Conservation (phyloP, 2,888 invertebrate genomes). For the Oxycera nigricornis region DNA sequence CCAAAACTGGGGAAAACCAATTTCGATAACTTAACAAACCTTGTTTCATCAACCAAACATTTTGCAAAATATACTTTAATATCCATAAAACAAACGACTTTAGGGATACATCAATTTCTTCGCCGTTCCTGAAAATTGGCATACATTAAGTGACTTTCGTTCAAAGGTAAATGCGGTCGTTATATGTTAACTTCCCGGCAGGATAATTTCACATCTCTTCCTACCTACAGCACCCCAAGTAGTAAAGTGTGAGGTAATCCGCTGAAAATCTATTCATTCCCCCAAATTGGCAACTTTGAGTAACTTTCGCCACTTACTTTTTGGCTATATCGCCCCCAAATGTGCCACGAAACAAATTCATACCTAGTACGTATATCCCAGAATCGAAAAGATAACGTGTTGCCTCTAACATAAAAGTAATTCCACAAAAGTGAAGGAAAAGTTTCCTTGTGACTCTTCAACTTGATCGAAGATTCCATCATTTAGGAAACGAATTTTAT, state of each 20-base stretch:
- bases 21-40: too few species aligned
- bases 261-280: constrained; percentile 39
- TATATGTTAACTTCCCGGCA: not conserved
- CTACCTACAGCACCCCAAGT: too few species aligned
- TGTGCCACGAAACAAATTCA: constrained; percentile 40
- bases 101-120: constrained; percentile 23
- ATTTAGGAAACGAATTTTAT: constrained; percentile 20
- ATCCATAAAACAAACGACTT: too few species aligned
- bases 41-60: too few species aligned
- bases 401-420: not conserved
- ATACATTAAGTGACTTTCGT: constrained; percentile 28
- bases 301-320: constrained; percentile 35
- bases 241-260: constrained; percentile 35
- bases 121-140: constrained; percentile 4
- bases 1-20: too few species aligned
- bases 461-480: constrained; percentile 33
- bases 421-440: not conserved
- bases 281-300: constrained; percentile 38
- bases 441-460: not conserved
- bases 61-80: too few species aligned
- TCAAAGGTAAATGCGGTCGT: constrained; percentile 27
- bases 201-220: constrained; percentile 2
- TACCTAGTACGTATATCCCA: constrained; percentile 27
- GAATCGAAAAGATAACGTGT: constrained; percentile 41
- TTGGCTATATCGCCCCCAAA: constrained; percentile 37